These are phyloP conservation scores for Dasysyrphus tricinctus DNA, from an alignment of 2,888 invertebrate species.

Conservation along the genomic window DNA sequence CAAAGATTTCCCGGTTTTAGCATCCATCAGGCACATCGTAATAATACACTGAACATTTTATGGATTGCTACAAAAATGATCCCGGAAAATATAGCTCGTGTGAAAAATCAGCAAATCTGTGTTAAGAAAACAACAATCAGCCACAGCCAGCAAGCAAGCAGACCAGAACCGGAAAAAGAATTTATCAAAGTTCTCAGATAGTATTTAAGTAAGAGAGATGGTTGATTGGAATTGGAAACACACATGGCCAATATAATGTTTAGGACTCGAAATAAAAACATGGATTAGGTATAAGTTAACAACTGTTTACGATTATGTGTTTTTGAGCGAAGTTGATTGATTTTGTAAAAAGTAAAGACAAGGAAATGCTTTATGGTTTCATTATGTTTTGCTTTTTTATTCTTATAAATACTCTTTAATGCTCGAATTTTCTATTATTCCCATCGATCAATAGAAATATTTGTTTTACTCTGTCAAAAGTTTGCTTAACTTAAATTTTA, in stretches of 20 bases:
- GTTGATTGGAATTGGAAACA: slow-evolving; percentile 39
- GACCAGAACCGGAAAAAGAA: slow-evolving; percentile 51
- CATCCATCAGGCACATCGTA: slow-evolving; percentile 21
- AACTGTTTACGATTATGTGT: background rate
- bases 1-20: slow-evolving; percentile 38
- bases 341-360: background rate
- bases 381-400: too few species aligned
- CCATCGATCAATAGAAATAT: too few species aligned
- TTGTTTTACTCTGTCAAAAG: too few species aligned
- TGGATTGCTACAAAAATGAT: slow-evolving; percentile 21
- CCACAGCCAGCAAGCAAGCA: background rate
- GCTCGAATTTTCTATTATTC: too few species aligned
- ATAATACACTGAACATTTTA: slow-evolving; percentile 40
- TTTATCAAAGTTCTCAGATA: slow-evolving; percentile 49
- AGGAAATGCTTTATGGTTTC: too few species aligned
- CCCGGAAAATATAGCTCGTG: slow-evolving; percentile 45
- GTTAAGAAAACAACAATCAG: slow-evolving; percentile 39
- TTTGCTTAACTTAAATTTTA: too few species aligned
- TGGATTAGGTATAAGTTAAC: background rate
- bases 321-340: slow-evolving; percentile 25
- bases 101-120: slow-evolving; percentile 44
- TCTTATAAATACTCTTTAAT: too few species aligned
- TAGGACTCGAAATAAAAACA: background rate
- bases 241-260: slow-evolving; percentile 27
- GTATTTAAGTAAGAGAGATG: background rate